These are phyloP conservation scores for Nymphalis io DNA, from an alignment of 1,140 invertebrate genomes.

Conservation along the genomic window DNA sequence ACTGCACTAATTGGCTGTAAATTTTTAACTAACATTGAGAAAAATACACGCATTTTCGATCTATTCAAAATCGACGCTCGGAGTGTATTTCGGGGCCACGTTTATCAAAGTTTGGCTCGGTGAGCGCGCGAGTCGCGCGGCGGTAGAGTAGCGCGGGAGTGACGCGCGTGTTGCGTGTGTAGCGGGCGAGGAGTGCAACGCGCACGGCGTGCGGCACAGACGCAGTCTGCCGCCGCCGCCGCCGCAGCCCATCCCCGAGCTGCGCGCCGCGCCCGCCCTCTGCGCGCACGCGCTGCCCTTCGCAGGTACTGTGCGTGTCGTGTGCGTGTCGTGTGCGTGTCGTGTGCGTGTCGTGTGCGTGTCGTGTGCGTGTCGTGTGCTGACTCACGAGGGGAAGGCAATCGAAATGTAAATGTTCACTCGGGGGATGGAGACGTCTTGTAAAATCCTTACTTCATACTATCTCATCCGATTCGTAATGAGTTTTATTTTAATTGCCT, in stretches of 20 bases:
- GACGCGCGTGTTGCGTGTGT: conserved; percentile 43
- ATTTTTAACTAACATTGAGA: not conserved
- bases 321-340: too few species aligned
- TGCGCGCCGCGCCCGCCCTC: conserved; percentile 86
- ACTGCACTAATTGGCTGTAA: conserved; percentile 19
- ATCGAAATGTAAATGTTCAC: not conserved
- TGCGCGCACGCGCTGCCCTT: conserved; percentile 70
- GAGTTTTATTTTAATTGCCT: conserved; percentile 17
- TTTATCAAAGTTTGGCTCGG: too few species aligned
- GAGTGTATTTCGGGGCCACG: not conserved
- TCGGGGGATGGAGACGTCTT: not conserved
- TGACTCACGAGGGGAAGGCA: conserved; percentile 9
- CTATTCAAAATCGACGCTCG: too few species aligned
- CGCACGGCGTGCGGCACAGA: conserved; percentile 91
- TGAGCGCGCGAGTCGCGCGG: not conserved
- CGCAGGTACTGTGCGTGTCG: conserved; percentile 61
- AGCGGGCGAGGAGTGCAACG: conserved; percentile 84
- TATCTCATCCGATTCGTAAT: not conserved
- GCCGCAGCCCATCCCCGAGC: conserved; percentile 90
- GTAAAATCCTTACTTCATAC: too few species aligned
- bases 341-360: too few species aligned
- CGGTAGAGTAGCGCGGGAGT: conserved; percentile 26
- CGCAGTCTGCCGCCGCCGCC: conserved; percentile 88
- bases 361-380: too few species aligned
- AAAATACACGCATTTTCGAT: too few species aligned